Conservation (phyloP, 2,797 vertebrate species). For the Microchirus variegatus region DNA sequence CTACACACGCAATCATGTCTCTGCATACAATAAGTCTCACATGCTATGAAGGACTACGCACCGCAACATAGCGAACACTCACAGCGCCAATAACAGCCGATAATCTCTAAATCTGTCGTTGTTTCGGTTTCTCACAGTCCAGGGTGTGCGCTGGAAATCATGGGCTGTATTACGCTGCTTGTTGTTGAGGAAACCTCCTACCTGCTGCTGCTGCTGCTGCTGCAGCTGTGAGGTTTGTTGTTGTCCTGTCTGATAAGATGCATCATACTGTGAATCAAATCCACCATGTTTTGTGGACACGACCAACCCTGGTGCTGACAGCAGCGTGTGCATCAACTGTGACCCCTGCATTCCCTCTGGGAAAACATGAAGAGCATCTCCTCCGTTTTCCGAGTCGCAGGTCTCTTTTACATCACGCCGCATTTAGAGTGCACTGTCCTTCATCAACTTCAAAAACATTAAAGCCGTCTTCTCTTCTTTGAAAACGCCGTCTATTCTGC, state of each 20-base stretch:
- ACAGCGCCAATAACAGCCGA: neutral
- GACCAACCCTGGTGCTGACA: constrained; percentile 6
- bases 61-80: neutral
- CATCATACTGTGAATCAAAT: constrained; percentile 11
- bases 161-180: neutral
- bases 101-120: neutral
- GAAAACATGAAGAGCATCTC: constrained; percentile 7
- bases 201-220: constrained; percentile 17
- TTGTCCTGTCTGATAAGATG: constrained; percentile 20
- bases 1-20: constrained; percentile 44
- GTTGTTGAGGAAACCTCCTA: constrained; percentile 1
- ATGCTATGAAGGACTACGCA: constrained; percentile 16
- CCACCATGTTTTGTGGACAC: constrained; percentile 7
- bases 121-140: neutral
- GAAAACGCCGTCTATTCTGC: neutral
- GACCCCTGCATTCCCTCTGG: constrained; percentile 7
- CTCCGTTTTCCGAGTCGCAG: constrained; percentile 17
- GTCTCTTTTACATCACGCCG: neutral
- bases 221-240: constrained; percentile 19
- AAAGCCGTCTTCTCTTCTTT: neutral
- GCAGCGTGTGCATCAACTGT: constrained; percentile 7
- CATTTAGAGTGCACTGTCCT: neutral
- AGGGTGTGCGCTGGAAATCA: neutral
- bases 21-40: constrained; percentile 30
- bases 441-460: constrained; percentile 12